Conservation (phyloP, 2,113 vertebrate species). For the Chroicocephalus ridibundus region DNA sequence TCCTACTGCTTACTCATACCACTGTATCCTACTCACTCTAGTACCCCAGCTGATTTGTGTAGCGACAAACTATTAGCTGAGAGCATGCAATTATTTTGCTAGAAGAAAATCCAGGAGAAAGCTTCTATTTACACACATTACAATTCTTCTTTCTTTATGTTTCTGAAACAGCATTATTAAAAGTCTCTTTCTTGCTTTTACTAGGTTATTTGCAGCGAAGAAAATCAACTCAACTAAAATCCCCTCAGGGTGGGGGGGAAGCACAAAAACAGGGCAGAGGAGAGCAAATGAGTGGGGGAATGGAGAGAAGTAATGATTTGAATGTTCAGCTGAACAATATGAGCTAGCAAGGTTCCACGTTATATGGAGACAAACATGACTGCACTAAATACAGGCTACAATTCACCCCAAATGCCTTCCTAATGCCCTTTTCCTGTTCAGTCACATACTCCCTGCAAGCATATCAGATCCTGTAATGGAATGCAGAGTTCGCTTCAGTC, state of each 20-base stretch:
- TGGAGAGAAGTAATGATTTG: not conserved
- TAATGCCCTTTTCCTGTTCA: not conserved
- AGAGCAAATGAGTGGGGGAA: not conserved
- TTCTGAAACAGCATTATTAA: constrained; percentile 27
- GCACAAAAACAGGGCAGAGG: not conserved
- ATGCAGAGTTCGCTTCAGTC: not conserved
- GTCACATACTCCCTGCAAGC: not conserved
- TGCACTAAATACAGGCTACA: not conserved
- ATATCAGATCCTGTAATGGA: not conserved
- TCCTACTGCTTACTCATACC: constrained; percentile 58
- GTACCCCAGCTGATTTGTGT: not conserved
- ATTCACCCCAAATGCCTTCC: not conserved
- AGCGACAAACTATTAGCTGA: not conserved
- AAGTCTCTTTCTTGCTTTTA: constrained; percentile 26
- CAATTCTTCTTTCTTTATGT: constrained; percentile 25
- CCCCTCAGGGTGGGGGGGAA: not conserved
- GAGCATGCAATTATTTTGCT: not conserved
- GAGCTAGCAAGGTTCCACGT: not conserved
- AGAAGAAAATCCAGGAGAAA: constrained; percentile 26
- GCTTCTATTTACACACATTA: constrained; percentile 25
- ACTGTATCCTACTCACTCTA: not conserved
- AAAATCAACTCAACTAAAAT: constrained; percentile 6
- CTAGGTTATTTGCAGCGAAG: not conserved
- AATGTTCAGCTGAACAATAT: not conserved
- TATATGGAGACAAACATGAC: not conserved